Conservation (phyloP, 2,797 vertebrate species). For the Choloepus didactylus region DNA sequence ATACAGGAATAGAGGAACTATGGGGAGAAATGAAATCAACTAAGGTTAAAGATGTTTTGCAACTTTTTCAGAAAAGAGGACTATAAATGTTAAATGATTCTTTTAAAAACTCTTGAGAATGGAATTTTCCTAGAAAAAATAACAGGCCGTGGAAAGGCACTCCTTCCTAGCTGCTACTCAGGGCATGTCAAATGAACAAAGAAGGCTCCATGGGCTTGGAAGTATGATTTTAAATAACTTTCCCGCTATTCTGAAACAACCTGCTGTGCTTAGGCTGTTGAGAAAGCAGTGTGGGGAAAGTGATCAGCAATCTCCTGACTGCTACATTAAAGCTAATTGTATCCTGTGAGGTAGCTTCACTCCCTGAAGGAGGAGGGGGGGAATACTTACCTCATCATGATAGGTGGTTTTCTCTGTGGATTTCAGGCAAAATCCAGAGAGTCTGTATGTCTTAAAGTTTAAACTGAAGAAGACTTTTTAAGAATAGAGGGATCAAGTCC, state of each 20-base stretch:
- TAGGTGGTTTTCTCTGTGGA: background rate
- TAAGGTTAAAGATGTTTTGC: background rate
- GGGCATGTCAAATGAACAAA: background rate
- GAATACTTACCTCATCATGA: background rate
- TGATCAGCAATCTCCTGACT: background rate
- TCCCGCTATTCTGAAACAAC: background rate
- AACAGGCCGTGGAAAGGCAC: background rate
- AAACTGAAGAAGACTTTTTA: background rate
- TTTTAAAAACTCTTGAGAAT: background rate
- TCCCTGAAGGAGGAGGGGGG: background rate
- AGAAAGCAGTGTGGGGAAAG: background rate
- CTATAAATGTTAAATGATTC: background rate
- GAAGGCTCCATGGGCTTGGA: background rate
- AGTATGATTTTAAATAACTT: background rate
- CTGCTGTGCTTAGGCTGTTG: background rate
- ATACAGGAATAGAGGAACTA: background rate
- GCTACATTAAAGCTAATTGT: background rate
- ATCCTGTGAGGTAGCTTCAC: background rate
- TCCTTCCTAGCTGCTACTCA: background rate
- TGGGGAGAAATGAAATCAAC: background rate
- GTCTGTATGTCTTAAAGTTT: background rate
- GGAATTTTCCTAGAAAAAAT: background rate
- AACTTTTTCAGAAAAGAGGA: background rate
- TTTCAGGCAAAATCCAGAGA: constrained; percentile 1
- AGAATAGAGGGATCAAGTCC: background rate